phyloP scores from a whole-genome alignment of 2,113 vertebrate species.

The Elanus axillaris region DNA sequence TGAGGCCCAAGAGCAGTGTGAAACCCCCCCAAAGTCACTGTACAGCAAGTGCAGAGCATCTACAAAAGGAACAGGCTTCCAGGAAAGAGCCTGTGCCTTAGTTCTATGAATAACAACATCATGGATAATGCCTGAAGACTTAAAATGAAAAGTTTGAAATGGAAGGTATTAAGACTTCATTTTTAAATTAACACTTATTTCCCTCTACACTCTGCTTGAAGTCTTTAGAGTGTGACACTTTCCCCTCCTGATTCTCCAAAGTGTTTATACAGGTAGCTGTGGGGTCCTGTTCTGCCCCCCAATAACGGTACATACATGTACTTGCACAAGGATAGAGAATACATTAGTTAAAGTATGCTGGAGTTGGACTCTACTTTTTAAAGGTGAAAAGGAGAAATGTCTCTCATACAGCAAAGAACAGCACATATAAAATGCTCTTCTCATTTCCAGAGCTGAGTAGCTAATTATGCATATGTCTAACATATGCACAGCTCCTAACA shows the following conservation, averaged over 20 bases:
- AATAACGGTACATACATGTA: rapidly evolving
- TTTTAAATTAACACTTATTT: background rate
- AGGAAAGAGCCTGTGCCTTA: background rate
- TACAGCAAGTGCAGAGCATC: rapidly evolving
- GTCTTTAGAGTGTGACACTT: background rate
- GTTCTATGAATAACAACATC: background rate
- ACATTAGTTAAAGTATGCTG: background rate
- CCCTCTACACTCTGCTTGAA: background rate
- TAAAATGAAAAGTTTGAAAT: background rate
- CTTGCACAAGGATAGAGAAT: background rate
- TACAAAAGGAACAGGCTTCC: background rate
- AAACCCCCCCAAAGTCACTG: background rate
- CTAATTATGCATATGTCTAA: background rate
- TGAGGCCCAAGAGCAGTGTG: background rate
- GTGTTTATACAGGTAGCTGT: background rate
- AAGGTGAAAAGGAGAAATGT: background rate
- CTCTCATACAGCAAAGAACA: background rate
- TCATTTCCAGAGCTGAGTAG: rapidly evolving
- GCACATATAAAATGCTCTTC: background rate
- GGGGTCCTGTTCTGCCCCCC: background rate
- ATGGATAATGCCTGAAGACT: rapidly evolving
- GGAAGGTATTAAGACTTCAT: background rate
- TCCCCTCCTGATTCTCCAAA: background rate
- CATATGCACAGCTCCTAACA: background rate
- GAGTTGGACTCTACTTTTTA: background rate